Percentiles rank a stretch among this genome's conserved stretches.
These are phyloP conservation scores for Oceanites oceanicus DNA, from an alignment of 2,113 vertebrate genomes.

Conservation along the genomic window DNA sequence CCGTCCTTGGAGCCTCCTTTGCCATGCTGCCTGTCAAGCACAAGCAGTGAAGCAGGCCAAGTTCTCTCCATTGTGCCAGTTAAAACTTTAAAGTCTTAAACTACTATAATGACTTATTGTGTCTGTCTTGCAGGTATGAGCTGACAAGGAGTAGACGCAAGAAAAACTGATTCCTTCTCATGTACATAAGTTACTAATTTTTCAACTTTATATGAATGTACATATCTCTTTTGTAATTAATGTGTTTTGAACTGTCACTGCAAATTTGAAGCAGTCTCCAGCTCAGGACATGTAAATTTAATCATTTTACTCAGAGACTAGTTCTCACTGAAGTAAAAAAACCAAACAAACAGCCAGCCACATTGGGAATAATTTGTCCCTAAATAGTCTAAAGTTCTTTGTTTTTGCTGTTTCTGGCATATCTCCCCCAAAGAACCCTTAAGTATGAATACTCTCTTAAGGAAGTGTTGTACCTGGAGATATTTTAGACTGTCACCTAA, in stretches of 20 bases:
- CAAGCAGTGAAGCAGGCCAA: background rate
- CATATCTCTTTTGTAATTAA: slow-evolving; percentile 58
- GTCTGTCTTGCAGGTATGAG: slow-evolving; percentile 74
- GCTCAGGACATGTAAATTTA: background rate
- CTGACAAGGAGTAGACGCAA: slow-evolving; percentile 70
- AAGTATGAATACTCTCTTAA: background rate
- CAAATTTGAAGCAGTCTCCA: background rate
- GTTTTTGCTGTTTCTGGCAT: background rate
- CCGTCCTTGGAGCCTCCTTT: background rate
- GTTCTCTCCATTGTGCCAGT: background rate
- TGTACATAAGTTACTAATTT: background rate
- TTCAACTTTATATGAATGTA: slow-evolving; percentile 39
- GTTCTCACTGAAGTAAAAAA: background rate
- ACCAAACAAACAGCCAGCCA: background rate
- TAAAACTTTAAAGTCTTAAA: background rate
- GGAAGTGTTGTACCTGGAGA: background rate
- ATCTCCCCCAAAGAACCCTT: background rate
- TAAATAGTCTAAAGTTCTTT: background rate
- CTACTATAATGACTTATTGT: background rate
- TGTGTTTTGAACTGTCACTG: background rate
- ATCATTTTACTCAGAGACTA: background rate
- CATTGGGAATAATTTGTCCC: background rate
- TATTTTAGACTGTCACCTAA: background rate
- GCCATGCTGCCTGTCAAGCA: background rate
- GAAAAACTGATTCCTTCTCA: slow-evolving; percentile 52